Evolutionary conservation across 2,113 vertebrate genomes (phyloP), one percentile per base, ranked within the genome.

Genomic region (Numida meleagris): DNA sequence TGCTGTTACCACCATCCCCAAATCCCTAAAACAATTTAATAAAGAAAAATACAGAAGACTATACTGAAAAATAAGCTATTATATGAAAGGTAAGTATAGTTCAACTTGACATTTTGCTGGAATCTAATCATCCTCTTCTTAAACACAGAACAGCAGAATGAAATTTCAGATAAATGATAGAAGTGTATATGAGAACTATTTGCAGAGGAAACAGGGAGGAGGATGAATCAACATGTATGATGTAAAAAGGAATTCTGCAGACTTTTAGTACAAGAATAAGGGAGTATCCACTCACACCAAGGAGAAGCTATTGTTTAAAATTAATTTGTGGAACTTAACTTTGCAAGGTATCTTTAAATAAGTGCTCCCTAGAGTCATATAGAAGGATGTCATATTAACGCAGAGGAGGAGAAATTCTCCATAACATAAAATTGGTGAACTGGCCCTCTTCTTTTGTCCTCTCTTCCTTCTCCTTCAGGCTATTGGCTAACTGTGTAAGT

Each of bases 71-170:
- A 27, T 38, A 45, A 45, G n/a, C 14, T 58, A 29, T 89, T 94
- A 76, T 2, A 34, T 91, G 91, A 91, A 82, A 78, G 59, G 53
- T 88, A 80, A 88, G 75, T 77, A 43, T 55, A 89, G 82, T 79
- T 90, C 68, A 77, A 0, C 67, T 33, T 94, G 86, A 80, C 63
- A 48, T 93, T 82, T 85, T 86, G n/a, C 55, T 88, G 10, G 65
- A 73, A 82, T 88, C 74, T 61, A 68, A 48, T 94, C 66, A 57
- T 87, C 33, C 12, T 92, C 4, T 34, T 88, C 53, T 82, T 27
- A 62, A 33, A 62, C 3, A 8, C 3, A 63, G 65, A 88, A 34
- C 46, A 77, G 62, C 72, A 87, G 75, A 77, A 72, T 38, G 71
- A 77, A 85, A 71, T 82, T 86, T 34, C 36, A 80, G 27, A 62